A percentile compares a stretch with the other conserved stretches of the same genome.
Evolutionary conservation across 2,888 invertebrate species (phyloP).

Genomic region (Drosophila buzzatii): DNA sequence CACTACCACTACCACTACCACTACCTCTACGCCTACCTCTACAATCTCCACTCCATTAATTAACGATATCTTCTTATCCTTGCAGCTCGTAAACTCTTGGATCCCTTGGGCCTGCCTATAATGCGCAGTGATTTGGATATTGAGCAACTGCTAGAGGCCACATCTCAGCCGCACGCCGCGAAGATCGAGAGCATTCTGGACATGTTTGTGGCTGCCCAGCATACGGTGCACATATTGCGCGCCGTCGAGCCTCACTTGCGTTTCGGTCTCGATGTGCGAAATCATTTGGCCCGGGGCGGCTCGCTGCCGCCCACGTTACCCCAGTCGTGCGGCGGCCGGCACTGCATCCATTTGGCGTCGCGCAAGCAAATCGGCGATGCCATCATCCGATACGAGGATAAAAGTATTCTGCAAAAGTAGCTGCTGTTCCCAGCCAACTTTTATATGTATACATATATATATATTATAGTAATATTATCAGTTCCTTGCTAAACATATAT

Average conservation of each 20-base stretch:
- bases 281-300: slow-evolving; percentile 71
- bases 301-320: slow-evolving; percentile 53
- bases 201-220: slow-evolving; percentile 89
- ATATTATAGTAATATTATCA: slow-evolving; percentile 43
- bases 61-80: too few relatives aligned
- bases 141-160: slow-evolving; percentile 85
- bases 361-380: slow-evolving; percentile 86
- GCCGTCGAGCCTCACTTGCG: slow-evolving; percentile 92
- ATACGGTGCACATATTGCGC: slow-evolving; percentile 90
- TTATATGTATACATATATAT: slow-evolving; percentile 34
- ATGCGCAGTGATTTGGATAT: slow-evolving; percentile 89
- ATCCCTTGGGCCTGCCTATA: slow-evolving; percentile 86
- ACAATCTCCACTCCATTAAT: not conserved
- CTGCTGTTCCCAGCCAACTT: slow-evolving; percentile 18
- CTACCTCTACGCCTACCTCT: not conserved
- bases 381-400: slow-evolving; percentile 84
- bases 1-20: not conserved
- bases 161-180: slow-evolving; percentile 64
- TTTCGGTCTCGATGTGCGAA: slow-evolving; percentile 86
- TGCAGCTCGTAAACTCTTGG: slow-evolving; percentile 88
- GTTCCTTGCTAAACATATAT: slow-evolving; percentile 60
- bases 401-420: slow-evolving; percentile 83
- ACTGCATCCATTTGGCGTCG: slow-evolving; percentile 86
- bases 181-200: slow-evolving; percentile 87
- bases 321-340: slow-evolving; percentile 68